Evolutionary conservation across 2,113 vertebrate genomes (phyloP), one percentile per base, ranked within the genome.

Genomic region (Nycticebus coucang): DNA sequence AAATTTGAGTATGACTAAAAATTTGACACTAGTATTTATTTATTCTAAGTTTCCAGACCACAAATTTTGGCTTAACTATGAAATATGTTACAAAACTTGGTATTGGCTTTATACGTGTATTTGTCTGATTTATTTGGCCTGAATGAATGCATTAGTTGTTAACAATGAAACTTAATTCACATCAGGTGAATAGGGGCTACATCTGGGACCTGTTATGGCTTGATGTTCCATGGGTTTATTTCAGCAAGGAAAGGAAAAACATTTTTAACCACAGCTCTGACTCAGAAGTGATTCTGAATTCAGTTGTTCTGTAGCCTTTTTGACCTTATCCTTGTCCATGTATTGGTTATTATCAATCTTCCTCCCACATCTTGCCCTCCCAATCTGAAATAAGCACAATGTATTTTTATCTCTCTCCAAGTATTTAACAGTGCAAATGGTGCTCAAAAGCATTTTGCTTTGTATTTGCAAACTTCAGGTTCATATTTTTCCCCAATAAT

Each of bases 151-250:
- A 82, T 92, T 96, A 96, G 69, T 74, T 93, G 75, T 89, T 94
- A 92, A 97, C 95, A 97, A 96, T 96, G 91, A 96, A 96, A 84
- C 84, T 96, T 98, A 97, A 97, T 97, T 97, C 50, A 35, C 85
- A 96, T 95, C 93, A 96, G 94, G 91, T 95, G 93, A 94, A 50
- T 69, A 59, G 53, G 55, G 28, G 41, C 79, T 37, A 69, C 93
- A 93, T 81, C 89, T 97, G 97, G 96, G 68, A 60, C 71, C 71
- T 89, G 72, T 97, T 95, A 87, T 0, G 30, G 81, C 71, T 87
- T 86, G 60, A 75, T 45, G 71, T 62, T 94, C 24, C 60, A 2
- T 93, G 94, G 75, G 60, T 92, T 87, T 96, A 72, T 94, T 98
- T 95, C 91, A 72, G 75, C 86, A 85, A 95, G 91, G 89, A 97